Evolutionary conservation across 2,113 vertebrate species (phyloP), one percentile per base, ranked within the genome.

Genomic region (Ardeotis arabs): DNA sequence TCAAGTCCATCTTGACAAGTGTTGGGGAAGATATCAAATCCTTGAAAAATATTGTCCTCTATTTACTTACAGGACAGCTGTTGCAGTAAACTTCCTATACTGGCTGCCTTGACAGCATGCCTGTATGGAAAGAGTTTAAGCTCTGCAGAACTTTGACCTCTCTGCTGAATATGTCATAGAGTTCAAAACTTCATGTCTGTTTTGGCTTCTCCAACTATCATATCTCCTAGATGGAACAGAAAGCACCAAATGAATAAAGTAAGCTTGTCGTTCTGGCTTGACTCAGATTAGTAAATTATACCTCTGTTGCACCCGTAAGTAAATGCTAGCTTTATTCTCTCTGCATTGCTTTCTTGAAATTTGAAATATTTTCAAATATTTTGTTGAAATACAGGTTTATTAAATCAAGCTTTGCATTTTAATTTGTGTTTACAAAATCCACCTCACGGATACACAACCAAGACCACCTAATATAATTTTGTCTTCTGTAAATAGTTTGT

Each of bases 181-280:
- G 79, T 69, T 92, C 82, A 86, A 76, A 94, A 69, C 35, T 85
- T 87, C 7, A n/a, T 87, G 44, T 87, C 58, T 47, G 41, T 66
- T 93, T 90, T 92, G 85, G 50, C 67, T 90, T 69, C 58, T 92
- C 16, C 2, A 3, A 37, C 75, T 73, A 31, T 88, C 49, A 2
- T 76, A 76, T 93, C 75, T 63, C 41, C n/a, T 59, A n/a, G 33
- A 83, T 58, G 55, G 85, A 96, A 76, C 67, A 91, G 68, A 78
- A 91, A 90, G 35, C 59, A 86, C 66, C 63, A 88, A 73, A 76
- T 45, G 23, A 96, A 85, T 88, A 64, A 90, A 69, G 85, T 37
- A 80, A 22, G n/a, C 27, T 85, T 55, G 23, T 90, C 83, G 58
- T 84, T 86, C 84, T 92, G 86, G 35, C 29, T 96, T 95, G 39